Evolutionary conservation across 2,113 vertebrate species (phyloP), one percentile per base, ranked within the genome.

Genomic region (Pseudorhombus dupliciocellatus): DNA sequence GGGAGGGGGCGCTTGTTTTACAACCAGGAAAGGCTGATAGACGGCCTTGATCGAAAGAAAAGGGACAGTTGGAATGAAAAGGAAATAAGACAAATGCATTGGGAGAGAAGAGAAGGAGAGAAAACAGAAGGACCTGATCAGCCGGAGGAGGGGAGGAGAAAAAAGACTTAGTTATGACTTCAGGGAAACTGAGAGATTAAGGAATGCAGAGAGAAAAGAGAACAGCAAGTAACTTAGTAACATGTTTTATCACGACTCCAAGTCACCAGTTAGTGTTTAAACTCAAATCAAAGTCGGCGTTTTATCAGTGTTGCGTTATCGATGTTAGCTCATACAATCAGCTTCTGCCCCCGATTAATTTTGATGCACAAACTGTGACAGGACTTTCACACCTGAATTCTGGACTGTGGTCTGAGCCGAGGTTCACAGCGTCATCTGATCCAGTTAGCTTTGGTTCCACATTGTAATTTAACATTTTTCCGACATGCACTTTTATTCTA

Each of bases 121-220:
- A 66, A 61, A 59, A 72, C 7, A 42, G 56, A 24, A 60, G 44
- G 24, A 40, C 34, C 67, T 26, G 34, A 62, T 51, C 26, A 58
- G 60, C 76, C 70, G 26, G 44, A 75, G 58, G 68, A 71, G 25
- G 46, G 30, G 28, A 50, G 14, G 60, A 84, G 77, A 82, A 68
- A 74, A 73, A 84, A 48, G 56, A 70, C n/a, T 80, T 81, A 60
- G 75, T 28, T 77, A 81, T 64, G 74, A 75, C 77, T 84, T 84
- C 81, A 81, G 82, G 80, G 77, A 85, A 58, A 40, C 28, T 2
- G 65, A 22, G 46, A 79, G 63, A 87, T 10, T 16, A 25, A 77
- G 56, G n/a, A n/a, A n/a, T n/a, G n/a, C n/a, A 22, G 28, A 51
- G 37, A 73, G 55, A 30, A 18, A 67, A 37, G 67, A 67, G 53